These are phyloP conservation scores for Lucinisca nassula DNA, from an alignment of 2,888 invertebrate species.

Conservation along the genomic window DNA sequence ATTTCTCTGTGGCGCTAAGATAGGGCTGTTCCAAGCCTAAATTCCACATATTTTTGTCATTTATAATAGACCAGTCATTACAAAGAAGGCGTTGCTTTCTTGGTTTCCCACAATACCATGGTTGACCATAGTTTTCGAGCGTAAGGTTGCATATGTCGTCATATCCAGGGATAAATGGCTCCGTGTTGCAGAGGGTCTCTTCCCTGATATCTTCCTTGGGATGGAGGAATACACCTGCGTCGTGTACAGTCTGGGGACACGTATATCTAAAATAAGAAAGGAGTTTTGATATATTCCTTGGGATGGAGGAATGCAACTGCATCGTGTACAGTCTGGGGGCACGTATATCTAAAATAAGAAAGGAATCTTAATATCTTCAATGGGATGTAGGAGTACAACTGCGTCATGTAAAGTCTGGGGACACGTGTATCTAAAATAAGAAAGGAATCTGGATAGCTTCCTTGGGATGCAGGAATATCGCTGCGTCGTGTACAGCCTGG, in stretches of 20 bases:
- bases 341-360: background rate
- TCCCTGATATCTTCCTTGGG: background rate
- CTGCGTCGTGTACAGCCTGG: background rate
- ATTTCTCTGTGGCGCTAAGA: background rate
- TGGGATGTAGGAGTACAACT: background rate
- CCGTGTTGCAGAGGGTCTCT: background rate
- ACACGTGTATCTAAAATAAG: background rate
- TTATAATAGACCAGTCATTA: background rate
- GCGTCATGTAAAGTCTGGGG: background rate
- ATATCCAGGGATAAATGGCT: background rate
- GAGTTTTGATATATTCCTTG: background rate
- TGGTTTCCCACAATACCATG: slow-evolving; percentile 5
- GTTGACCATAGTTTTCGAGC: background rate
- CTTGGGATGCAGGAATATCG: background rate
- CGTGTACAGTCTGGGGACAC: background rate
- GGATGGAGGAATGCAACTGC: background rate
- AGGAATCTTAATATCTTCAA: background rate
- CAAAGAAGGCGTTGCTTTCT: background rate
- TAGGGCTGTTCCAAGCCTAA: background rate
- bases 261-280: background rate
- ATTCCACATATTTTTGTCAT: slow-evolving; percentile 7
- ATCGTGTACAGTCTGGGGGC: background rate
- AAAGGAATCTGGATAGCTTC: background rate
- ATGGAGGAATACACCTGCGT: background rate
- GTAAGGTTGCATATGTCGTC: background rate